Percentiles rank a stretch among this genome's conserved stretches.
Evolutionary conservation across 2,888 invertebrate species (phyloP).

Genomic region (Lasioglossum malachurum): DNA sequence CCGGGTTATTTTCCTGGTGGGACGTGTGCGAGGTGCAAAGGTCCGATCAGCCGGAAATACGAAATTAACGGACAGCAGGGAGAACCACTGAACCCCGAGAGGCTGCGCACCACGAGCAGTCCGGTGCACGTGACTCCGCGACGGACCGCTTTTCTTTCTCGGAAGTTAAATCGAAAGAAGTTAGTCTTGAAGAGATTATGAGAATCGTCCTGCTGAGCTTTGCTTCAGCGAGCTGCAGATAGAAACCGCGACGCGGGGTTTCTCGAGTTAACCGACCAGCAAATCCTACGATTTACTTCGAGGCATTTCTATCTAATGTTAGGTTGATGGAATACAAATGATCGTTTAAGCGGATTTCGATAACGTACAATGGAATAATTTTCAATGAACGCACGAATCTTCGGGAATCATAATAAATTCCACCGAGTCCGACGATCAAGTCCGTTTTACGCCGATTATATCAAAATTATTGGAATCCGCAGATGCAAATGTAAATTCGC

Average conservation of each 20-base stretch:
- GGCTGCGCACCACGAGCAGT: not conserved
- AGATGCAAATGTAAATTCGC: not conserved
- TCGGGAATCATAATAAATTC: not conserved
- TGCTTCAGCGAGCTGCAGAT: not conserved
- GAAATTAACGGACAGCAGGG: slow-evolving; percentile 8
- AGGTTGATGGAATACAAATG: not conserved
- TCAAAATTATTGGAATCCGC: not conserved
- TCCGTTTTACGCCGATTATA: not conserved
- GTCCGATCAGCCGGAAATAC: slow-evolving; percentile 24
- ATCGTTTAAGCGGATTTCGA: not conserved
- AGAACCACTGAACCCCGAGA: not conserved
- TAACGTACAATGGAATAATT: too few species aligned
- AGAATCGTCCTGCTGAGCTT: not conserved
- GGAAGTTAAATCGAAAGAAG: not conserved
- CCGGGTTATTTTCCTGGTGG: slow-evolving; percentile 35
- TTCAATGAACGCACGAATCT: not conserved
- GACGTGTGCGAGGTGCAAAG: not conserved
- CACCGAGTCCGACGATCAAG: not conserved
- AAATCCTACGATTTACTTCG: not conserved
- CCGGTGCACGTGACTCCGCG: not conserved
- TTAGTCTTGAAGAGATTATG: not conserved
- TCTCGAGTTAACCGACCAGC: not conserved
- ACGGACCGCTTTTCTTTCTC: not conserved
- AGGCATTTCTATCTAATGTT: not conserved
- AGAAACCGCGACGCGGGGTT: not conserved